Percentiles rank a stretch among this genome's conserved stretches.
Evolutionary conservation across 2,888 invertebrate species (phyloP).

Genomic region (Dasysyrphus tricinctus): DNA sequence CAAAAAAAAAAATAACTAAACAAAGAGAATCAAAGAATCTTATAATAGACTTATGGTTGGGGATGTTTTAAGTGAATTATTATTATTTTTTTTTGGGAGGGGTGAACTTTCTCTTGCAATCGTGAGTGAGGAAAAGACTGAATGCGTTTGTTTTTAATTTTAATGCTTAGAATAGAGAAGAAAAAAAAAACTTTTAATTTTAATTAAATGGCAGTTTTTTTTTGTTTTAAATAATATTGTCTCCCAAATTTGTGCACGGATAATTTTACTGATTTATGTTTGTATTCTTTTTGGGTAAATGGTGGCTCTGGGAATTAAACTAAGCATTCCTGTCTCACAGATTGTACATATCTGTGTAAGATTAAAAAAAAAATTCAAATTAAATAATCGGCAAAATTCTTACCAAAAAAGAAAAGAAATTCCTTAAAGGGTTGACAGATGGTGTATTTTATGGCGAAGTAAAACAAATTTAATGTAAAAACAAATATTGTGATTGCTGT

Average conservation of each 20-base stretch:
- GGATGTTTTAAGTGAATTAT: constrained; percentile 26
- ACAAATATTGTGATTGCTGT: constrained; percentile 71
- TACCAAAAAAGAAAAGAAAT: constrained; percentile 27
- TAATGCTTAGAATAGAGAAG: constrained; percentile 28
- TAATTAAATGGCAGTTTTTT: constrained; percentile 24
- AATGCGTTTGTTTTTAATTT: constrained; percentile 63
- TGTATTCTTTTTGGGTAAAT: constrained; percentile 23
- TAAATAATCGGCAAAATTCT: constrained; percentile 30
- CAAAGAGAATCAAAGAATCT: constrained; percentile 60
- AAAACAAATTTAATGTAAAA: constrained; percentile 25
- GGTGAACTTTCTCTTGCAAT: constrained; percentile 68
- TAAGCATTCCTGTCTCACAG: constrained; percentile 63
- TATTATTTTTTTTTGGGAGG: constrained; percentile 21
- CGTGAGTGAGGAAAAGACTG: constrained; percentile 70
- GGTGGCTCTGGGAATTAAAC: constrained; percentile 52
- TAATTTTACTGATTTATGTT: constrained; percentile 19
- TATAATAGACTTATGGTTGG: constrained; percentile 43
- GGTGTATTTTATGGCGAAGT: constrained; percentile 39
- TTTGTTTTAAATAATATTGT: background rate
- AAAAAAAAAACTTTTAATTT: constrained; percentile 54
- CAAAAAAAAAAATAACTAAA: constrained; percentile 17
- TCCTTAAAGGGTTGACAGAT: constrained; percentile 27
- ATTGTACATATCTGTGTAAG: constrained; percentile 31
- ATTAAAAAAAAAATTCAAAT: constrained; percentile 12
- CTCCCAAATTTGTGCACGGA: constrained; percentile 3